Evolutionary conservation across 2,797 vertebrate species (phyloP).

Genomic region (Scolopax bukidnonensis): DNA sequence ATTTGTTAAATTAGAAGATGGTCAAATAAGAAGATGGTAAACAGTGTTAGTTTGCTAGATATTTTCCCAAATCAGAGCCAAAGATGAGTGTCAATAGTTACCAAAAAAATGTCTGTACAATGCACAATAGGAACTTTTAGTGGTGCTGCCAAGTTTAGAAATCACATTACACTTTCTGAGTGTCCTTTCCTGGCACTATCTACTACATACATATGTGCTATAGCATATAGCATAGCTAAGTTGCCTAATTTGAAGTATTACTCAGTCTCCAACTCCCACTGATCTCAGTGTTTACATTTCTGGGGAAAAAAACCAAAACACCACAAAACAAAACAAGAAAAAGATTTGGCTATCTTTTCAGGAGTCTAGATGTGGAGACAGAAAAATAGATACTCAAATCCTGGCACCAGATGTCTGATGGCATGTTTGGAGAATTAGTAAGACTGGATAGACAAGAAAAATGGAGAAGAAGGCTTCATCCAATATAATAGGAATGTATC

Average conservation of each 20-base stretch:
- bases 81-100: neutral
- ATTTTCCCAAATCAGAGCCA: neutral
- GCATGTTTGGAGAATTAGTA: conserved; percentile 4
- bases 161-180: neutral
- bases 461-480: conserved; percentile 14
- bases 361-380: neutral
- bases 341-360: neutral
- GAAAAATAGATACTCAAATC: conserved; percentile 18
- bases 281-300: conserved; percentile 1
- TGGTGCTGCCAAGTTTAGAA: neutral
- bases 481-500: conserved; percentile 6
- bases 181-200: neutral
- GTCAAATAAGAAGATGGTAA: neutral
- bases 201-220: neutral
- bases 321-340: neutral
- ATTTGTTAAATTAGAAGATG: neutral
- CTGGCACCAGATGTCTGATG: conserved; percentile 38
- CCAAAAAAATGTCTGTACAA: neutral
- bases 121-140: neutral
- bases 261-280: neutral
- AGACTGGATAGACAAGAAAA: conserved; percentile 36
- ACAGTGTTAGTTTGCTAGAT: neutral
- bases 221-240: neutral
- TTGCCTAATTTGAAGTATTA: neutral
- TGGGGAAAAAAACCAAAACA: neutral